These are phyloP conservation scores for Idaea dimidiata DNA, from an alignment of 2,888 invertebrate species.

Conservation along the genomic window DNA sequence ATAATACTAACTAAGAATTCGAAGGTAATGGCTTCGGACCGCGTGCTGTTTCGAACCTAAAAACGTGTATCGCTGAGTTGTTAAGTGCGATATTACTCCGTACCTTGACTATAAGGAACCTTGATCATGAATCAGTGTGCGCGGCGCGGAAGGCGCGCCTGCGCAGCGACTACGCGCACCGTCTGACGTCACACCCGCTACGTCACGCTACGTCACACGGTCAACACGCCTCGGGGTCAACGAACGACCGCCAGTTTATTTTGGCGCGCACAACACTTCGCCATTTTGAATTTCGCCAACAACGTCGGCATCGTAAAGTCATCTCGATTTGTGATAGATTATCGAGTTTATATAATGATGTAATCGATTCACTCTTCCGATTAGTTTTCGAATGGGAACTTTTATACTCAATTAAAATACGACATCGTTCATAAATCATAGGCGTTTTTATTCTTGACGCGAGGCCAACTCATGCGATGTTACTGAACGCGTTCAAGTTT, in stretches of 20 bases:
- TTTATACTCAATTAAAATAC: slow-evolving; percentile 18
- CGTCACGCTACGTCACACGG: slow-evolving; percentile 42
- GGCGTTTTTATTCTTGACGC: slow-evolving; percentile 13
- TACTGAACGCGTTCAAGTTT: slow-evolving; percentile 9
- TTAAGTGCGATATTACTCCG: slow-evolving; percentile 31
- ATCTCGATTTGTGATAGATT: slow-evolving; percentile 36
- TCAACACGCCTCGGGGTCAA: slow-evolving; percentile 59
- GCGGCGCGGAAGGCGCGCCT: slow-evolving; percentile 28
- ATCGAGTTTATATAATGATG: slow-evolving; percentile 33
- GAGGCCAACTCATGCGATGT: not conserved
- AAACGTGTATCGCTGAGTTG: slow-evolving; percentile 1
- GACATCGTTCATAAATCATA: slow-evolving; percentile 21
- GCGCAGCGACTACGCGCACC: slow-evolving; percentile 40
- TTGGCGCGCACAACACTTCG: slow-evolving; percentile 65
- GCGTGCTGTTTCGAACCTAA: not conserved
- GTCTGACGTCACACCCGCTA: slow-evolving; percentile 56
- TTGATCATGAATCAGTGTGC: slow-evolving; percentile 51
- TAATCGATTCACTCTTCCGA: slow-evolving; percentile 29
- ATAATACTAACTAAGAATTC: not conserved
- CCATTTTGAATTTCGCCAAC: slow-evolving; percentile 55
- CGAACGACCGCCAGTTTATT: slow-evolving; percentile 75
- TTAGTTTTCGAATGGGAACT: slow-evolving; percentile 13
- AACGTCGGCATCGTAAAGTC: slow-evolving; percentile 27
- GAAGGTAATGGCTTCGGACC: not conserved
- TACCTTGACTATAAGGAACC: slow-evolving; percentile 52